These are phyloP conservation scores for Pterobdella sp. DNA, from an alignment of 2,888 invertebrate species.

Conservation along the genomic window DNA sequence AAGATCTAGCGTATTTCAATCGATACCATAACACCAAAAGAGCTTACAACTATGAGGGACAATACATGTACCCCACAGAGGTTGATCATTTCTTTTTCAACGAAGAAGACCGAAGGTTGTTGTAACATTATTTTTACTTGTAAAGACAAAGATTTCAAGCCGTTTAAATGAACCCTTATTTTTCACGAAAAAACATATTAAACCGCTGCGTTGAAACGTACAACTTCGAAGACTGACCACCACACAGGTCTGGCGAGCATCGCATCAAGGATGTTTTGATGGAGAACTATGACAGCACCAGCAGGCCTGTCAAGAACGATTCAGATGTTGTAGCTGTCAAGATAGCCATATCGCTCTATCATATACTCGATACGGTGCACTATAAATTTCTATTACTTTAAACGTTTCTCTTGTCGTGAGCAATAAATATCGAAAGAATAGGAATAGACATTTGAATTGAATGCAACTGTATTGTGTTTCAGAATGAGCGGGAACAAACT, in stretches of 20 bases:
- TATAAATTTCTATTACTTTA: not conserved
- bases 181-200: not conserved
- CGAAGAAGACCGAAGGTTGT: no score
- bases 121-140: no score
- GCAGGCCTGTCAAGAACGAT: constrained; percentile 30
- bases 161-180: not conserved
- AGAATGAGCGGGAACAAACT: constrained; percentile 41
- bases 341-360: constrained; percentile 30
- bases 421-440: not conserved
- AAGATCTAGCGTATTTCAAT: no score
- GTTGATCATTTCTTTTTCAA: no score
- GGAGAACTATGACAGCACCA: constrained; percentile 27
- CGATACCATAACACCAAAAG: no score
- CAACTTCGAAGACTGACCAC: not conserved
- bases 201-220: not conserved
- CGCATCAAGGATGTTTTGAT: constrained; percentile 26
- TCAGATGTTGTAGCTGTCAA: constrained; percentile 17
- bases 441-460: not conserved
- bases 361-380: constrained; percentile 30
- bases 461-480: constrained; percentile 12
- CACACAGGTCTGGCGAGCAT: constrained; percentile 27
- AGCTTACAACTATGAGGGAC: no score
- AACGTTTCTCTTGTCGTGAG: not conserved
- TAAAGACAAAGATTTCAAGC: not conserved
- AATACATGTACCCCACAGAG: no score